Percentiles rank a stretch among this genome's conserved stretches.
phyloP scores from a whole-genome alignment of 1,140 invertebrate species.

The Bombus huntii region DNA sequence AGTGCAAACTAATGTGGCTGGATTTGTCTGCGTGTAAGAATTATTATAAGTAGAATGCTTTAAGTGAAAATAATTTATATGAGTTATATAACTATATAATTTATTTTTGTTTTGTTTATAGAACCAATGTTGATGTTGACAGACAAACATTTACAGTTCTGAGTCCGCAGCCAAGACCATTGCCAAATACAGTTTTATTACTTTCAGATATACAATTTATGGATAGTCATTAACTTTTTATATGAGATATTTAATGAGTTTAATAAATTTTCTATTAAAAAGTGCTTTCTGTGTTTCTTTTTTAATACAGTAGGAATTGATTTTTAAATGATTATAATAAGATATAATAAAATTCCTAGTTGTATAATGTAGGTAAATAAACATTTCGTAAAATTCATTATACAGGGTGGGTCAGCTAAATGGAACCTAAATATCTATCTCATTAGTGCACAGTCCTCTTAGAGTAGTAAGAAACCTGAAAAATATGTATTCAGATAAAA shows the following conservation, averaged over 20 bases:
- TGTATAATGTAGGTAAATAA: too few relatives aligned
- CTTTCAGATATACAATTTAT: constrained; percentile 94
- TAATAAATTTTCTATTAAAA: background rate
- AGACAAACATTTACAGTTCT: constrained; percentile 93
- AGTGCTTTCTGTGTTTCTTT: background rate
- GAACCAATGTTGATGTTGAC: constrained; percentile 95
- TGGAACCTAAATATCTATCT: too few relatives aligned
- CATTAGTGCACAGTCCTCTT: too few relatives aligned
- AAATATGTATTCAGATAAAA: too few relatives aligned
- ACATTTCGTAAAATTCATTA: too few relatives aligned
- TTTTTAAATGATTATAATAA: background rate
- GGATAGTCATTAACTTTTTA: constrained; percentile 88
- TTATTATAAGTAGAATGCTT: too few relatives aligned
- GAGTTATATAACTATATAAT: too few relatives aligned
- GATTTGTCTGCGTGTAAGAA: constrained; percentile 94
- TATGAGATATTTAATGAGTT: background rate
- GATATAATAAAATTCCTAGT: too few relatives aligned
- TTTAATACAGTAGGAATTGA: background rate
- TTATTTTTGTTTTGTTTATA: constrained; percentile 81
- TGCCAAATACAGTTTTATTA: constrained; percentile 92
- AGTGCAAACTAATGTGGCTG: constrained; percentile 93
- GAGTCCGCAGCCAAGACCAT: constrained; percentile 94
- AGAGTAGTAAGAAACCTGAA: too few relatives aligned
- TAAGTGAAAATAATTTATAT: too few relatives aligned
- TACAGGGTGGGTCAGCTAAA: too few relatives aligned